Conservation (phyloP, 2,113 vertebrate genomes). For the Chaenogobius annularis region DNA sequence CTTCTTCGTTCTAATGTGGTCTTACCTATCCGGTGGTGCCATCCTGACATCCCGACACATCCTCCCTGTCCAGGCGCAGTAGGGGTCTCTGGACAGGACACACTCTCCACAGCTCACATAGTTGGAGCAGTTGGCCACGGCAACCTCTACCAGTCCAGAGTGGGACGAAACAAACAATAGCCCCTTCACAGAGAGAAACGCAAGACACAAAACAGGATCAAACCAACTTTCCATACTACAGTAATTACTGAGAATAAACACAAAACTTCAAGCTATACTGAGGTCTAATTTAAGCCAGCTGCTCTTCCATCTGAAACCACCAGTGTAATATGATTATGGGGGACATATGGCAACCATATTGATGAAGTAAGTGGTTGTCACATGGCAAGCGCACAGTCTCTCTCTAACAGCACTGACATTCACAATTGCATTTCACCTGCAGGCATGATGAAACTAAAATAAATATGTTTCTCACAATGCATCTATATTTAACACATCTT, state of each 20-base stretch:
- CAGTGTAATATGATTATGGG: conserved; percentile 20
- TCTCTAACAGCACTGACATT: neutral
- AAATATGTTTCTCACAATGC: neutral
- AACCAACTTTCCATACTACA: conserved; percentile 13
- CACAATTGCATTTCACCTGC: conserved; percentile 8
- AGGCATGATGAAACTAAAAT: conserved; percentile 2
- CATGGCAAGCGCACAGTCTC: neutral
- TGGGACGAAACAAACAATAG: conserved; percentile 85
- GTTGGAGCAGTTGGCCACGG: conserved; percentile 88
- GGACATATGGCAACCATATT: conserved; percentile 16
- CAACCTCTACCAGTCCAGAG: conserved; percentile 81
- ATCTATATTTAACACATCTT: conserved; percentile 40
- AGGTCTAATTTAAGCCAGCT: conserved; percentile 39
- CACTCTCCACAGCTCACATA: conserved; percentile 91
- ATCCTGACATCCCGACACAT: conserved; percentile 74
- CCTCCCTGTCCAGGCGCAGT: conserved; percentile 86
- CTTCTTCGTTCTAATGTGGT: neutral
- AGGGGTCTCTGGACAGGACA: conserved; percentile 88
- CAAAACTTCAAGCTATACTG: conserved; percentile 30
- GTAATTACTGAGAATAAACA: conserved; percentile 44
- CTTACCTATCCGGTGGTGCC: conserved; percentile 74
- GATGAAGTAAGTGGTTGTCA: neutral
- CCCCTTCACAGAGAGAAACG: conserved; percentile 70
- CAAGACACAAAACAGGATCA: neutral
- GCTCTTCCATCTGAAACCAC: conserved; percentile 30